Percentiles rank a stretch among this genome's conserved stretches.
Conservation (phyloP, 2,113 vertebrate genomes). For the Poecilia latipinna region DNA sequence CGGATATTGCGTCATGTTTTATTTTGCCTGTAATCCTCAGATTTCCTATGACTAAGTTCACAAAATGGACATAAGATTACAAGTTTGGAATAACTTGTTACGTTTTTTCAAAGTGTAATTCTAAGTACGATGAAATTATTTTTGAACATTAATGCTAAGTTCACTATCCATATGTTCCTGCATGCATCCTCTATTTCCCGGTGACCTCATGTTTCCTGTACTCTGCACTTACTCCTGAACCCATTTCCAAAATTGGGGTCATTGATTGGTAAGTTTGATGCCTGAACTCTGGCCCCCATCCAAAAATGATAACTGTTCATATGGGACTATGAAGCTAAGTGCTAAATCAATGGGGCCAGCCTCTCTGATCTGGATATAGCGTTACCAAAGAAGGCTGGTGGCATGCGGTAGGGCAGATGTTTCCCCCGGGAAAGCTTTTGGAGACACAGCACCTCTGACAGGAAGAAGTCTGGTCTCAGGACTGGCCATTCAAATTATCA, state of each 20-base stretch:
- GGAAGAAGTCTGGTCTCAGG: slow-evolving; percentile 50
- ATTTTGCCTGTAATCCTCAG: no score
- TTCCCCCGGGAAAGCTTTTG: slow-evolving; percentile 78
- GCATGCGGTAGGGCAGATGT: slow-evolving; percentile 76
- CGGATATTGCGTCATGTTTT: no score
- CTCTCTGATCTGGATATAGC: slow-evolving; percentile 81
- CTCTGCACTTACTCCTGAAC: slow-evolving; percentile 39
- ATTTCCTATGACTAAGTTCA: no score
- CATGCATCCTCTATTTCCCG: slow-evolving; percentile 14
- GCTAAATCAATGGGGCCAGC: slow-evolving; percentile 81
- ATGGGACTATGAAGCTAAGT: slow-evolving; percentile 81
- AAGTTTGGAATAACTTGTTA: background rate
- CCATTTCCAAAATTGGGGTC: slow-evolving; percentile 71
- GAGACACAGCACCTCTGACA: slow-evolving; percentile 64
- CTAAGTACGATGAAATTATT: background rate
- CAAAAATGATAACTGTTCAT: slow-evolving; percentile 82
- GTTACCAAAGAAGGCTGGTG: slow-evolving; percentile 77
- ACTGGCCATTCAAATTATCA: slow-evolving; percentile 61
- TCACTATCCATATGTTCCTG: background rate
- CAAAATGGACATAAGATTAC: background rate
- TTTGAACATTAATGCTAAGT: background rate
- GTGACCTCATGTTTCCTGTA: slow-evolving; percentile 60
- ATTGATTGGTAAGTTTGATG: slow-evolving; percentile 81
- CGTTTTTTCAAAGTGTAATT: background rate
- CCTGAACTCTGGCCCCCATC: slow-evolving; percentile 65